phyloP scores from a whole-genome alignment of 2,888 invertebrate species.

The Drosophila rubida region DNA sequence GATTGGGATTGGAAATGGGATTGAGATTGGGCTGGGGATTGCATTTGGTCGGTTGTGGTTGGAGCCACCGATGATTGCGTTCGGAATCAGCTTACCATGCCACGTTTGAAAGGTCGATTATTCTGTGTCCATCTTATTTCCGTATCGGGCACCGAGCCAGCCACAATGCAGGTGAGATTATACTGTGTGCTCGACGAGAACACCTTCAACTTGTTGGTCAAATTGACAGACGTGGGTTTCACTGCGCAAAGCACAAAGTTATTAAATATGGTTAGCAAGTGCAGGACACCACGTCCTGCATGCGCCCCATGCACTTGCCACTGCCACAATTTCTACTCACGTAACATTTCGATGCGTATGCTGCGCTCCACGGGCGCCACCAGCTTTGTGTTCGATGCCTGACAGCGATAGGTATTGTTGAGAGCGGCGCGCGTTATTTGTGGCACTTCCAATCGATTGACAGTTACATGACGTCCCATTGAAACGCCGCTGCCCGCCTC shows the following conservation, averaged over 20 bases:
- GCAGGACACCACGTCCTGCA: not conserved
- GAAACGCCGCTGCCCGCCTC: slow-evolving; percentile 90
- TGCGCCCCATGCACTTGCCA: not conserved
- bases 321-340: slow-evolving; percentile 87
- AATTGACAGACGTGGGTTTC: slow-evolving; percentile 91
- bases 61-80: slow-evolving; percentile 15
- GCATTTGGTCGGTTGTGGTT: not conserved
- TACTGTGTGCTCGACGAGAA: slow-evolving; percentile 92
- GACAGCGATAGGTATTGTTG: slow-evolving; percentile 94
- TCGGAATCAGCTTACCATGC: slow-evolving; percentile 87
- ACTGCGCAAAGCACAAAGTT: slow-evolving; percentile 86
- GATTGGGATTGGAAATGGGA: slow-evolving; percentile 13
- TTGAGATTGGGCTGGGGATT: slow-evolving; percentile 17
- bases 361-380: slow-evolving; percentile 93
- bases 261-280: slow-evolving; percentile 5
- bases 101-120: slow-evolving; percentile 90
- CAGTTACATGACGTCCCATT: slow-evolving; percentile 90
- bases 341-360: slow-evolving; percentile 92
- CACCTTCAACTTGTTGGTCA: slow-evolving; percentile 90
- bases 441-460: slow-evolving; percentile 91
- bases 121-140: slow-evolving; percentile 94
- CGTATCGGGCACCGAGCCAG: slow-evolving; percentile 94
- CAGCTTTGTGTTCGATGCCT: slow-evolving; percentile 94
- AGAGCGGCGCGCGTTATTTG: slow-evolving; percentile 91
- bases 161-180: slow-evolving; percentile 91